phyloP scores from a whole-genome alignment of 2,113 vertebrate species.

The Thymallus thymallus region DNA sequence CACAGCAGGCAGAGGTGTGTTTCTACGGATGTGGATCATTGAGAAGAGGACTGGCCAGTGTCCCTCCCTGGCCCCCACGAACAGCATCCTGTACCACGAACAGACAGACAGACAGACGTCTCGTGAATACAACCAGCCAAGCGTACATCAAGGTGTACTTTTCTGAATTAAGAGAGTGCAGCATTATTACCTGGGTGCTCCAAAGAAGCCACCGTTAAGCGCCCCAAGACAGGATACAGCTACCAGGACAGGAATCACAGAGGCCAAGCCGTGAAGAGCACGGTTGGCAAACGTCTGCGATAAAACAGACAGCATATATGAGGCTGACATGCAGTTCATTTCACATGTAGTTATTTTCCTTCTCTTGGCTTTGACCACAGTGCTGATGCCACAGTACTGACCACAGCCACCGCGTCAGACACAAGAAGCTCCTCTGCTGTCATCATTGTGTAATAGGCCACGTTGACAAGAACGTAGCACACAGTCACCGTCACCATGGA shows the following conservation, averaged over 20 bases:
- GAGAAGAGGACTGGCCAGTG: conserved; percentile 94
- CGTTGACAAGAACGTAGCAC: conserved; percentile 28
- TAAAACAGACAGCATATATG: background rate
- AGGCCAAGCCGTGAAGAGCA: conserved; percentile 73
- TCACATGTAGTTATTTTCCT: background rate
- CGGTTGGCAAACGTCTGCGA: conserved; percentile 81
- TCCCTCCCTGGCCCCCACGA: conserved; percentile 93
- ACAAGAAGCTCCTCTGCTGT: conserved; percentile 54
- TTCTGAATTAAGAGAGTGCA: background rate
- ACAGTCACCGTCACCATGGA: conserved; percentile 34
- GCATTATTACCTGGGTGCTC: conserved; percentile 73
- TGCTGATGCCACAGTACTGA: conserved; percentile 63
- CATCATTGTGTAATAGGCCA: conserved; percentile 37
- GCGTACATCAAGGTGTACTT: too few species aligned
- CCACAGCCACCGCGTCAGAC: conserved; percentile 93
- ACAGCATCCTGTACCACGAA: conserved; percentile 85
- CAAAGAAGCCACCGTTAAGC: conserved; percentile 83
- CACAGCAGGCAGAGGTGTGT: conserved; percentile 92
- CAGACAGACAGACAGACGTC: background rate
- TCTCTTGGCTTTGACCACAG: background rate
- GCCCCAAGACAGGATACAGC: conserved; percentile 86
- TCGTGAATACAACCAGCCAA: background rate
- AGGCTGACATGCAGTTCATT: background rate
- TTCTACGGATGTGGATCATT: conserved; percentile 96
- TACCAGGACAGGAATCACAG: conserved; percentile 80